These are phyloP conservation scores for Luffia ferchaultella DNA, from an alignment of 2,888 invertebrate genomes.

Conservation along the genomic window DNA sequence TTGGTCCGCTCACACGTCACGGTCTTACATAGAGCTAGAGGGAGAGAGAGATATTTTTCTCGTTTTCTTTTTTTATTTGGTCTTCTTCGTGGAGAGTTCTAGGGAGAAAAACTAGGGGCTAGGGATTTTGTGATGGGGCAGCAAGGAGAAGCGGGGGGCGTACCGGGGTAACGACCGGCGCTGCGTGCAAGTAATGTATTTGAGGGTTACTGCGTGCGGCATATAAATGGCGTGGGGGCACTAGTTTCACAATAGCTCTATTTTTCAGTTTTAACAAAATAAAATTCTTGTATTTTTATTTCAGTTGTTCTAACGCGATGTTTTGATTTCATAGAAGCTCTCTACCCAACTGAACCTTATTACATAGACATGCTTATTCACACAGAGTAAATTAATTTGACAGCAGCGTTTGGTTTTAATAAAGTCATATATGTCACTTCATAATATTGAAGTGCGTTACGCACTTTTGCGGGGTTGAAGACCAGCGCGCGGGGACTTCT, in stretches of 20 bases:
- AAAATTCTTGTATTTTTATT: no score
- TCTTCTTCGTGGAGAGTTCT: constrained; percentile 46
- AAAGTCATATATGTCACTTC: no score
- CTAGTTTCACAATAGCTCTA: neutral
- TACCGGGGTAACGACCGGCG: constrained; percentile 28
- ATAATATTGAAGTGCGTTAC: no score
- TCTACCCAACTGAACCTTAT: no score
- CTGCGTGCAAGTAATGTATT: constrained; percentile 62
- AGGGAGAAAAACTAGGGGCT: constrained; percentile 55
- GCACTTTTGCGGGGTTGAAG: no score
- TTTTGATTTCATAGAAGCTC: no score
- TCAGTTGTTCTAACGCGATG: no score
- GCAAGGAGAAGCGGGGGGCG: constrained; percentile 17
- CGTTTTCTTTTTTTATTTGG: constrained; percentile 65
- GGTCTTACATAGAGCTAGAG: constrained; percentile 24
- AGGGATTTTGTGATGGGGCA: constrained; percentile 26
- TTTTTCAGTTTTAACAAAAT: neutral
- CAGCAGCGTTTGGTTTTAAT: no score
- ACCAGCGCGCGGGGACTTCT: no score
- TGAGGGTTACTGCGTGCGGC: constrained; percentile 28
- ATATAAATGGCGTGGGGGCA: constrained; percentile 2
- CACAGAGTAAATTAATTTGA: no score
- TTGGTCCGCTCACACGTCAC: constrained; percentile 40
- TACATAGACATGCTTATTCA: no score
- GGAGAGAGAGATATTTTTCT: constrained; percentile 53